Evolutionary conservation across 1,140 invertebrate genomes (phyloP).

Genomic region (Andrena cerasifolii): DNA sequence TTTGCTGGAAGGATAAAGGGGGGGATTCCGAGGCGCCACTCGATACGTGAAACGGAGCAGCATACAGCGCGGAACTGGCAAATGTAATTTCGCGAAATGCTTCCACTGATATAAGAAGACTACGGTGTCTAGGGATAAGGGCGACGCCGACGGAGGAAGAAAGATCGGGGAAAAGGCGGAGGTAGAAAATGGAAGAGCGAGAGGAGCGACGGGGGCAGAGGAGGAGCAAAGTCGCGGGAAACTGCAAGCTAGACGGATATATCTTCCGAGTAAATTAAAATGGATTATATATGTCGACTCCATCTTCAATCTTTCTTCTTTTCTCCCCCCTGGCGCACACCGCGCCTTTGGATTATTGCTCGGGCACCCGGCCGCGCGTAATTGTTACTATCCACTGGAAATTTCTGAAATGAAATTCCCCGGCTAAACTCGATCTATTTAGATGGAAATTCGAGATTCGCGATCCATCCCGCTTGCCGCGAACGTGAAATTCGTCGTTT

Average conservation of each 20-base stretch:
- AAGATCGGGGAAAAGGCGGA: slow-evolving; percentile 29
- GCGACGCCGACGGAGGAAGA: slow-evolving; percentile 34
- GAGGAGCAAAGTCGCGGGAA: slow-evolving; percentile 52
- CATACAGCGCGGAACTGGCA: slow-evolving; percentile 54
- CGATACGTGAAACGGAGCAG: slow-evolving; percentile 47
- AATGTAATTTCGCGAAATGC: slow-evolving; percentile 76
- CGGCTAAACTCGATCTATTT: background rate
- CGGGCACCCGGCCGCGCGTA: slow-evolving; percentile 38
- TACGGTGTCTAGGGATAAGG: slow-evolving; percentile 54
- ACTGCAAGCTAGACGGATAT: slow-evolving; percentile 76
- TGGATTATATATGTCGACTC: slow-evolving; percentile 78
- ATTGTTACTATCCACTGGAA: slow-evolving; percentile 59
- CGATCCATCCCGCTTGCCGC: no score
- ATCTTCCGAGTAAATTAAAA: slow-evolving; percentile 78
- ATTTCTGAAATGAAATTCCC: slow-evolving; percentile 29
- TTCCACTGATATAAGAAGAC: slow-evolving; percentile 77
- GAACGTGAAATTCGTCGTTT: no score
- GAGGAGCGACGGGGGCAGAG: slow-evolving; percentile 10
- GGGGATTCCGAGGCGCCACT: slow-evolving; percentile 31
- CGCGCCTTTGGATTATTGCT: slow-evolving; percentile 59
- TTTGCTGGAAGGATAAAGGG: background rate
- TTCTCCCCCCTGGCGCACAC: slow-evolving; percentile 19
- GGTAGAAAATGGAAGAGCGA: slow-evolving; percentile 61
- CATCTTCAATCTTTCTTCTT: slow-evolving; percentile 72
- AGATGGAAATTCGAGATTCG: background rate